phyloP scores from a whole-genome alignment of 1,140 invertebrate species.

The Drosophila seguyi region DNA sequence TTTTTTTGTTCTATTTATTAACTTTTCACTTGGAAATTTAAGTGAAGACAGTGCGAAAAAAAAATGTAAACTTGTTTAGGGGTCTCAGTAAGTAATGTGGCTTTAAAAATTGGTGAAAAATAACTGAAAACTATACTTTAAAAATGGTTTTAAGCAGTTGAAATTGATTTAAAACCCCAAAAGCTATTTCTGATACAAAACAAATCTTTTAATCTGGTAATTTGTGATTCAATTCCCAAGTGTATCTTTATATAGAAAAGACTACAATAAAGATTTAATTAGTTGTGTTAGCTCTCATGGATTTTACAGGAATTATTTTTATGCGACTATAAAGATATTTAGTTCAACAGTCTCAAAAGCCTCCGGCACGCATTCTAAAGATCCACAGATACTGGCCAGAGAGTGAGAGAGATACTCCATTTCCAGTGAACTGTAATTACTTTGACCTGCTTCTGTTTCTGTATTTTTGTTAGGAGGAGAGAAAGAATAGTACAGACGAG shows the following conservation, averaged over 20 bases:
- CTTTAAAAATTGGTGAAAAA: not conserved
- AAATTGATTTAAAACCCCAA: not conserved
- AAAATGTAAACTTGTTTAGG: not conserved
- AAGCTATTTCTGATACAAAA: not conserved
- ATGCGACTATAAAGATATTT: slow-evolving; percentile 19
- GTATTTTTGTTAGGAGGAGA: slow-evolving; percentile 9
- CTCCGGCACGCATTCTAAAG: slow-evolving; percentile 20
- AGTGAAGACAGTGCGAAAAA: not conserved
- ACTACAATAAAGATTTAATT: slow-evolving; percentile 20
- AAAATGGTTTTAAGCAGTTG: not conserved
- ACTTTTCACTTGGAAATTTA: not conserved
- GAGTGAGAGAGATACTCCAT: slow-evolving; percentile 57
- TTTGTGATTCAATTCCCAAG: not conserved
- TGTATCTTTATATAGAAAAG: not conserved
- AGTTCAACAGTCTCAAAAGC: slow-evolving; percentile 6
- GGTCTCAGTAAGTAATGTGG: not conserved
- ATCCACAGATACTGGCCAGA: slow-evolving; percentile 15
- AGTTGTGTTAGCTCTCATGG: not conserved
- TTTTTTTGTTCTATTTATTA: slow-evolving; percentile 2
- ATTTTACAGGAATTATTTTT: slow-evolving; percentile 16
- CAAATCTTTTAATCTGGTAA: not conserved
- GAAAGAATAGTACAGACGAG: slow-evolving; percentile 19
- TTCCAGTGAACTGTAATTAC: slow-evolving; percentile 70
- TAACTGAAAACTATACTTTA: no score
- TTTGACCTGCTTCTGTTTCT: slow-evolving; percentile 73